Conservation (phyloP, 2,113 vertebrate genomes). For the Aphyosemion australe region DNA sequence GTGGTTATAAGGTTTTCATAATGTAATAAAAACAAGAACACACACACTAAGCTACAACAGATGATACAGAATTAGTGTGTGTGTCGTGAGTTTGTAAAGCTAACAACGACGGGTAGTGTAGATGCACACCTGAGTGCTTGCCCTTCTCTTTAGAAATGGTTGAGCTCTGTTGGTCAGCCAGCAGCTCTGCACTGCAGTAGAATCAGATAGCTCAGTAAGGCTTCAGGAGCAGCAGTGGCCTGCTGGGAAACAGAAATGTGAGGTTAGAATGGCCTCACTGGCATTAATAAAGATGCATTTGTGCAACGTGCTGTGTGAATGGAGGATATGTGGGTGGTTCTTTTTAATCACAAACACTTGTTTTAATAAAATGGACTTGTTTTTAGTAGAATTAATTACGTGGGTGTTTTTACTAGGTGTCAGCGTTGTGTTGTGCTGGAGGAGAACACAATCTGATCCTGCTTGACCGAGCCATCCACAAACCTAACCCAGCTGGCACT, state of each 20-base stretch:
- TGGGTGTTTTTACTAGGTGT: slow-evolving; percentile 77
- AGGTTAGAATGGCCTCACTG: background rate
- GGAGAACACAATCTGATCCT: slow-evolving; percentile 90
- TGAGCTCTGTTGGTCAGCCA: background rate
- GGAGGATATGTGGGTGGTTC: background rate
- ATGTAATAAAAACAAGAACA: no score
- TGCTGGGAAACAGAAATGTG: no score
- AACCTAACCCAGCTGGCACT: slow-evolving; percentile 82
- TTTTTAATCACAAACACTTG: background rate
- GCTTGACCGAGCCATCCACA: slow-evolving; percentile 85
- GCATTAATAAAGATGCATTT: background rate
- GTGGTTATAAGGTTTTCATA: no score
- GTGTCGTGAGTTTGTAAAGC: no score
- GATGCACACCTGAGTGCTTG: slow-evolving; percentile 5
- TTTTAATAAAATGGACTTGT: background rate
- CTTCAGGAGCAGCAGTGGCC: slow-evolving; percentile 4
- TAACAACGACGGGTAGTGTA: background rate
- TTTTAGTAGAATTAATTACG: background rate
- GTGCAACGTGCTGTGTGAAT: background rate
- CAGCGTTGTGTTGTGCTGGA: slow-evolving; percentile 87
- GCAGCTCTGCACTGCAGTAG: slow-evolving; percentile 48
- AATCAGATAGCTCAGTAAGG: slow-evolving; percentile 31
- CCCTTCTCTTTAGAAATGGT: slow-evolving; percentile 10
- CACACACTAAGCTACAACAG: no score
- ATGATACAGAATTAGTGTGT: no score